A percentile compares a stretch with the other conserved stretches of the same genome.
phyloP scores from a whole-genome alignment of 2,888 invertebrate species.

The Dryococelus australis region DNA sequence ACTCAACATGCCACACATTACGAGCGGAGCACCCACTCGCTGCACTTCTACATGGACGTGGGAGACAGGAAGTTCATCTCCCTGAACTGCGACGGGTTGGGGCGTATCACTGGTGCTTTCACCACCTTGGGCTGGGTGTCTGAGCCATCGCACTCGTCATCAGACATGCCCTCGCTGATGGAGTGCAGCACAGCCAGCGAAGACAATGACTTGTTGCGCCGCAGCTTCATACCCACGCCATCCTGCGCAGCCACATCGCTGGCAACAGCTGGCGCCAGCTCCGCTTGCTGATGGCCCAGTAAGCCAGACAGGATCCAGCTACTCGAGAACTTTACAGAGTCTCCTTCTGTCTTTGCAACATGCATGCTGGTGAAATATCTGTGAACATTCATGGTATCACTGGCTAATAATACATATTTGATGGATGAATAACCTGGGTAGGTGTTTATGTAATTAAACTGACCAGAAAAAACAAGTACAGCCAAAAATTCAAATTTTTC shows the following conservation, averaged over 20 bases:
- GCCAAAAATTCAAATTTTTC: too few species aligned
- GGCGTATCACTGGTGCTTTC: conserved; percentile 56
- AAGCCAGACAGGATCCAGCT: conserved; percentile 73
- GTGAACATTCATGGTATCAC: neutral
- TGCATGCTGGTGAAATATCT: conserved; percentile 18
- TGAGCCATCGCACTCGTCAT: neutral
- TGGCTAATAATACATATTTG: too few species aligned
- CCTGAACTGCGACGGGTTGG: conserved; percentile 74
- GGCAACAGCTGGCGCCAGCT: neutral
- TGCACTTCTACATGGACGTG: conserved; percentile 73
- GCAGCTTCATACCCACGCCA: conserved; percentile 22
- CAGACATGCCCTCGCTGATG: conserved; percentile 30
- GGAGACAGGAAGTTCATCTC: conserved; percentile 90
- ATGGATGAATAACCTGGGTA: too few species aligned
- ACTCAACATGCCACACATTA: too few species aligned
- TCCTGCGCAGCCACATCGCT: neutral
- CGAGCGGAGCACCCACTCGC: neutral
- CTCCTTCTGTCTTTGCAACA: neutral
- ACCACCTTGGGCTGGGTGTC: conserved; percentile 23
- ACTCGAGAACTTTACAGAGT: conserved; percentile 57
- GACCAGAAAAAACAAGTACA: too few species aligned
- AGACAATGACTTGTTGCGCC: conserved; percentile 51
- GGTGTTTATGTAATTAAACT: too few species aligned
- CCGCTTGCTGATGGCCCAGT: conserved; percentile 62
- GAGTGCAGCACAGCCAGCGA: conserved; percentile 30